phyloP scores from a whole-genome alignment of 2,888 invertebrate species.

The Epinotia brunnichana region DNA sequence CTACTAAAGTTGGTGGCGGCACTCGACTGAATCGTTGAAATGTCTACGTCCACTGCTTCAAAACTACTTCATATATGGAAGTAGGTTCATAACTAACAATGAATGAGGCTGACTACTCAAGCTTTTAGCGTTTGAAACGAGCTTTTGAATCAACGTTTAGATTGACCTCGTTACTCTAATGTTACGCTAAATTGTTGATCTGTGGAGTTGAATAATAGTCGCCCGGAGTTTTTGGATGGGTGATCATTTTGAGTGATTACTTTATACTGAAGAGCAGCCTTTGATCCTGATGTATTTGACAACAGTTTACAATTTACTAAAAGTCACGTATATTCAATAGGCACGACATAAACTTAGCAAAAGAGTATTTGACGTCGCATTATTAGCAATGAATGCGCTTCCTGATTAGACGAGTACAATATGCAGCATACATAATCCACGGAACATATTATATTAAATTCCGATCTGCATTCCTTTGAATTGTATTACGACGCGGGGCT shows the following conservation, averaged over 20 bases:
- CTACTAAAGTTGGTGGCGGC: neutral
- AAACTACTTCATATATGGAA: conserved; percentile 8
- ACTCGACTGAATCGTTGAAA: conserved; percentile 8
- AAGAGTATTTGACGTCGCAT: too few relatives aligned
- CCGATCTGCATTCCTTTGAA: neutral
- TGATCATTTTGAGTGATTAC: too few relatives aligned
- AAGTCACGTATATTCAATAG: too few relatives aligned
- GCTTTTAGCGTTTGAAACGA: neutral
- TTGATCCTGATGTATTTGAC: too few relatives aligned
- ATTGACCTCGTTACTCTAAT: neutral
- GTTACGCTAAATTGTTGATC: neutral
- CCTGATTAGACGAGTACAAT: neutral
- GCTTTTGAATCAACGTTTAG: neutral
- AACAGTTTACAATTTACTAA: too few relatives aligned
- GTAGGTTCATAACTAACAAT: neutral
- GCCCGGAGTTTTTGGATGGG: too few relatives aligned
- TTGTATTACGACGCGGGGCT: conserved; percentile 12
- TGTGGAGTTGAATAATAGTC: too few relatives aligned
- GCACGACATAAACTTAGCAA: too few relatives aligned
- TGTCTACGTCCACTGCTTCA: neutral
- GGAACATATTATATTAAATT: conserved; percentile 28
- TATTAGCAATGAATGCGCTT: neutral
- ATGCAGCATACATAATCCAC: neutral
- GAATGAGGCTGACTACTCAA: neutral
- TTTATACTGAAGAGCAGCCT: too few relatives aligned